phyloP scores from a whole-genome alignment of 2,888 invertebrate species.

The Macropis europaea region DNA sequence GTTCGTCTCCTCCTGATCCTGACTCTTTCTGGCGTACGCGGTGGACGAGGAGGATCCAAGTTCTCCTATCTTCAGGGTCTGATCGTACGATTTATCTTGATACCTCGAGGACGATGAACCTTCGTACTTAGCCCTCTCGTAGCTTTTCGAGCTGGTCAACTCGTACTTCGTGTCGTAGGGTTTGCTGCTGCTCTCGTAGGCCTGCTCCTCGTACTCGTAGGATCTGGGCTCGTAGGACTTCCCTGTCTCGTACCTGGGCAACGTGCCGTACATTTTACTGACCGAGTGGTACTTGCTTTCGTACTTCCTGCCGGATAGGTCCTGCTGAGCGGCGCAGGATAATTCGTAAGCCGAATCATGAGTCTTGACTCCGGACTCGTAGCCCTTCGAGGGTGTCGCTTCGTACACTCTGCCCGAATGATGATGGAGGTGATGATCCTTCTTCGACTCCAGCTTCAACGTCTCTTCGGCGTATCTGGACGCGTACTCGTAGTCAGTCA shows the following conservation, averaged over 20 bases:
- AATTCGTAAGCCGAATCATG: slow-evolving; percentile 76
- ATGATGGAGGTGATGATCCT: slow-evolving; percentile 65
- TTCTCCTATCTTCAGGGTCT: slow-evolving; percentile 76
- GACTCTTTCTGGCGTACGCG: slow-evolving; percentile 67
- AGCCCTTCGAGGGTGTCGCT: slow-evolving; percentile 70
- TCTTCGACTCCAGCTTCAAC: slow-evolving; percentile 75
- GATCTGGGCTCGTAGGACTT: slow-evolving; percentile 64
- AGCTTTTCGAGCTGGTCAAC: slow-evolving; percentile 76
- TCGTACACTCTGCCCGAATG: slow-evolving; percentile 72
- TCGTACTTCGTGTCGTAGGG: slow-evolving; percentile 73
- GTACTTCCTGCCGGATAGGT: slow-evolving; percentile 62
- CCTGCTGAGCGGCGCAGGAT: slow-evolving; percentile 66
- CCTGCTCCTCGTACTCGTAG: slow-evolving; percentile 66
- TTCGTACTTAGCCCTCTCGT: slow-evolving; percentile 75
- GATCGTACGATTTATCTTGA: slow-evolving; percentile 75
- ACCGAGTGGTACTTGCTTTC: slow-evolving; percentile 72
- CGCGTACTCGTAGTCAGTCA: slow-evolving; percentile 75
- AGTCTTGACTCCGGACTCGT: slow-evolving; percentile 77
- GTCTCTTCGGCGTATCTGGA: slow-evolving; percentile 76
- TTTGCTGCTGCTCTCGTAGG: slow-evolving; percentile 63
- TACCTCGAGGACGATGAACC: slow-evolving; percentile 65
- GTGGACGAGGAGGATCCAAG: slow-evolving; percentile 64
- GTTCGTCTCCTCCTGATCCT: slow-evolving; percentile 64
- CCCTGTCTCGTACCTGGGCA: slow-evolving; percentile 72
- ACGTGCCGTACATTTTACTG: slow-evolving; percentile 75